Evolutionary conservation across 2,113 vertebrate genomes (phyloP).

Genomic region (Anthoscopus minutus): DNA sequence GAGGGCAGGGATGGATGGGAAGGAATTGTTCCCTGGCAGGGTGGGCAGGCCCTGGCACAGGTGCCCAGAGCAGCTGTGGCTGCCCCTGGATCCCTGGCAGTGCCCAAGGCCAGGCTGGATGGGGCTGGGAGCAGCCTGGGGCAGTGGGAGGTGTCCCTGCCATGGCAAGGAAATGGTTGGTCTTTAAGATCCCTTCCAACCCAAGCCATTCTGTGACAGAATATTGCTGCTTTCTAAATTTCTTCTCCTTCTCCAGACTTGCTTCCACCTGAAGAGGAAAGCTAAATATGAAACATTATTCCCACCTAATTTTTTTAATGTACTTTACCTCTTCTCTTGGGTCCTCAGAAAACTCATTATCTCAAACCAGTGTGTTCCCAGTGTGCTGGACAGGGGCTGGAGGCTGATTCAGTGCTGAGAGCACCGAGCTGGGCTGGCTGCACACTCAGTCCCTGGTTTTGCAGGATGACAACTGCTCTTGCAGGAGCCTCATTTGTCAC

Average conservation of each 20-base stretch:
- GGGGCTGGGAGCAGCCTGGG: not conserved
- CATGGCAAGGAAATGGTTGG: not conserved
- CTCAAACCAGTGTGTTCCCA: not conserved
- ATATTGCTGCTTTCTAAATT: not conserved
- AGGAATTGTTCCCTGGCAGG: fast-evolving
- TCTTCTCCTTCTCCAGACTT: not conserved
- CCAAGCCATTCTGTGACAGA: not conserved
- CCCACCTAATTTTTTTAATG: not conserved
- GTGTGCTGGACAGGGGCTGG: not conserved
- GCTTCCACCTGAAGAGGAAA: not conserved
- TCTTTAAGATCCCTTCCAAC: fast-evolving
- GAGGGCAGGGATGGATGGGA: too few species aligned
- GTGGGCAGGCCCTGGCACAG: not conserved
- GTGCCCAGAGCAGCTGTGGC: not conserved
- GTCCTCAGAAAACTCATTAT: not conserved
- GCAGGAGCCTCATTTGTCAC: not conserved
- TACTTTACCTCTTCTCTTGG: not conserved
- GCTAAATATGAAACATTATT: not conserved
- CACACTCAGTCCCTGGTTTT: not conserved
- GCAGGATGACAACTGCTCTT: not conserved
- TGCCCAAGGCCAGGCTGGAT: not conserved
- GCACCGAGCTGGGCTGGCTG: not conserved
- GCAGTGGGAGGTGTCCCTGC: not conserved
- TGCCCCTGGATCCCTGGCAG: not conserved
- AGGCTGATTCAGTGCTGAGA: not conserved